Percentiles rank a stretch among this genome's conserved stretches.
Conservation (phyloP, 2,888 invertebrate genomes). For the Actias luna region DNA sequence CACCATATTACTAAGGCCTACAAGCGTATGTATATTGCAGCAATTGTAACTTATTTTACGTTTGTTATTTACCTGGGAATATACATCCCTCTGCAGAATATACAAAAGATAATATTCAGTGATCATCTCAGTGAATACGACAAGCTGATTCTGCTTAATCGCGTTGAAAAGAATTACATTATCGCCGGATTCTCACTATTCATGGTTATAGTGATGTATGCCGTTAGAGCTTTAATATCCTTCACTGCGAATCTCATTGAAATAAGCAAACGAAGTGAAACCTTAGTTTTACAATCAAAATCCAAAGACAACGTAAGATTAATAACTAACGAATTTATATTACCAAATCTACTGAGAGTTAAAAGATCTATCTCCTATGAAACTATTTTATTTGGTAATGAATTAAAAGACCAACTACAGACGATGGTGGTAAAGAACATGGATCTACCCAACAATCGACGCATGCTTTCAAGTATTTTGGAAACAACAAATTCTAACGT, state of each 20-base stretch:
- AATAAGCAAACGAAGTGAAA: conserved; percentile 33
- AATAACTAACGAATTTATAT: conserved; percentile 34
- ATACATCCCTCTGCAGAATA: conserved; percentile 52
- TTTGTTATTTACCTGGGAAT: conserved; percentile 61
- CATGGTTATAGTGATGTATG: conserved; percentile 57
- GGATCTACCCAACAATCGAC: conserved; percentile 37
- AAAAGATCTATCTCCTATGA: conserved; percentile 67
- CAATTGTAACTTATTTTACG: conserved; percentile 44
- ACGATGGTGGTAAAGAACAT: conserved; percentile 34
- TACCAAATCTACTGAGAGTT: conserved; percentile 53
- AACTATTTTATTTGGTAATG: conserved; percentile 57
- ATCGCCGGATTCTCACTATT: conserved; percentile 69
- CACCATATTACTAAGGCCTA: conserved; percentile 35
- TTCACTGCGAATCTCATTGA: conserved; percentile 53
- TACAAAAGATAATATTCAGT: conserved; percentile 47
- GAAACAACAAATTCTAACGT: conserved; percentile 29
- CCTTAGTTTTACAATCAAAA: conserved; percentile 23
- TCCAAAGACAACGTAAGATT: conserved; percentile 25
- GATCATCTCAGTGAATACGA: conserved; percentile 42
- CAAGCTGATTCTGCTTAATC: conserved; percentile 47
- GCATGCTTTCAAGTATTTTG: conserved; percentile 41
- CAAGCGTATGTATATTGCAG: conserved; percentile 35
- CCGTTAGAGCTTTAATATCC: conserved; percentile 48
- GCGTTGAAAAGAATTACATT: conserved; percentile 62
- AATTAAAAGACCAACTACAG: conserved; percentile 56